A percentile compares a stretch with the other conserved stretches of the same genome.
phyloP scores from a whole-genome alignment of 2,113 vertebrate species.

The Castor canadensis region DNA sequence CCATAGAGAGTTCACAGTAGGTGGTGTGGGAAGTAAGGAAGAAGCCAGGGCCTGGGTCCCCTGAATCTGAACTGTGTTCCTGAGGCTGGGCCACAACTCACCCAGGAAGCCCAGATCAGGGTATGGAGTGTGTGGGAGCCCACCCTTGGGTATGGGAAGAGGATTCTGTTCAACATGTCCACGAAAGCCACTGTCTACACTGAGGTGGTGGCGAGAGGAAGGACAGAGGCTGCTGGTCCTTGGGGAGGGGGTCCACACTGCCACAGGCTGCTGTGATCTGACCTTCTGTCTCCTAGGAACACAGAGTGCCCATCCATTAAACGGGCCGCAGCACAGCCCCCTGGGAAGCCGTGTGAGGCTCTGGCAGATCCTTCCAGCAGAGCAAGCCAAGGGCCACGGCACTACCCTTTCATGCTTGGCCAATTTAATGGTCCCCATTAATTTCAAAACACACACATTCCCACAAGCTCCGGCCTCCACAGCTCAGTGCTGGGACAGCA shows the following conservation, averaged over 20 bases:
- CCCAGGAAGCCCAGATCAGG: neutral
- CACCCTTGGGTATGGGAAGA: neutral
- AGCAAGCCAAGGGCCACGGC: slow-evolving; percentile 35
- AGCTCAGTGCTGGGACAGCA: slow-evolving; percentile 12
- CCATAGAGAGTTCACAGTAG: too few species aligned
- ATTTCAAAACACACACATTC: slow-evolving; percentile 69
- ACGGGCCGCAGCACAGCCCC: neutral
- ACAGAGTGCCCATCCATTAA: neutral
- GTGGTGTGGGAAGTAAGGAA: rapidly evolving
- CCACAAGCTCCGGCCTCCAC: slow-evolving; percentile 29
- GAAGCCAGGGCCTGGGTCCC: too few species aligned
- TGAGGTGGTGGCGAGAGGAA: neutral
- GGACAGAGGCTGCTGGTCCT: too few species aligned
- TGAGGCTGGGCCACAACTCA: neutral
- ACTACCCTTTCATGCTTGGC: slow-evolving; percentile 56
- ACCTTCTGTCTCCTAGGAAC: neutral
- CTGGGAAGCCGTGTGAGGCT: neutral
- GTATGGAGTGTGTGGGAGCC: neutral
- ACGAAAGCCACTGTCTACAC: neutral
- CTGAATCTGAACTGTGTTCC: neutral
- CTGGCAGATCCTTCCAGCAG: neutral
- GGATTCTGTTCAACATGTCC: neutral
- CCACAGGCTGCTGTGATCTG: neutral
- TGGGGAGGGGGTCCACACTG: neutral
- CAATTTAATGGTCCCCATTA: slow-evolving; percentile 68